phyloP scores from a whole-genome alignment of 2,797 vertebrate species.

The Anolis apletophallus region DNA sequence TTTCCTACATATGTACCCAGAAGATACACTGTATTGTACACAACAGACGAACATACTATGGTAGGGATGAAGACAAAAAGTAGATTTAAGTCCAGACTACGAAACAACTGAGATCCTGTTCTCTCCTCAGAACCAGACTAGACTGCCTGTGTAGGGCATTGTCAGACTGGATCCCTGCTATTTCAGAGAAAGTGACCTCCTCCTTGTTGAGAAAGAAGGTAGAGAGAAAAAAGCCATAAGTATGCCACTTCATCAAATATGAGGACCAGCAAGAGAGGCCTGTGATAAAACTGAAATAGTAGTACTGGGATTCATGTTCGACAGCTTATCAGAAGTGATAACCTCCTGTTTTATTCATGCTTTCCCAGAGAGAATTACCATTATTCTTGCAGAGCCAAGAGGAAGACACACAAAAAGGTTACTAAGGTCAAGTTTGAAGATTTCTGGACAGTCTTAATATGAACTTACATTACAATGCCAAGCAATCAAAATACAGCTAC shows the following conservation, averaged over 20 bases:
- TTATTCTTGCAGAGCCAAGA: conserved; percentile 1
- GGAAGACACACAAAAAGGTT: conserved; percentile 5
- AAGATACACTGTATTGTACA: neutral
- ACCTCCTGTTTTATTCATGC: conserved; percentile 12
- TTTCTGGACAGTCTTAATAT: conserved; percentile 30
- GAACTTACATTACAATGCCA: conserved; percentile 31
- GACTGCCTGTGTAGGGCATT: neutral
- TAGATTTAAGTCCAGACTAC: neutral
- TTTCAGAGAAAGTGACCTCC: neutral
- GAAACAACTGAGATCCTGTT: neutral
- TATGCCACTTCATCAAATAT: neutral
- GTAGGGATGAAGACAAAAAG: neutral
- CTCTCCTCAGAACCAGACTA: neutral
- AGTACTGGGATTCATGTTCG: neutral
- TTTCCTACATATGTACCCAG: neutral
- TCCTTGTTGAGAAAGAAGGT: neutral
- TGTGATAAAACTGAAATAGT: conserved; percentile 2
- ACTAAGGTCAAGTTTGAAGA: conserved; percentile 11
- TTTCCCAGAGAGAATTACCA: neutral
- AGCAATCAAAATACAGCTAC: conserved; percentile 10
- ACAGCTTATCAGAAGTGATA: conserved; percentile 15
- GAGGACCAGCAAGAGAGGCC: neutral
- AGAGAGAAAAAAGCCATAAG: neutral
- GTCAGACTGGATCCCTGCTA: neutral
- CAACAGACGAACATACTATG: neutral